A percentile compares a stretch with the other conserved stretches of the same genome.
phyloP scores from a whole-genome alignment of 2,797 vertebrate species.

The Sebastes umbrosus region DNA sequence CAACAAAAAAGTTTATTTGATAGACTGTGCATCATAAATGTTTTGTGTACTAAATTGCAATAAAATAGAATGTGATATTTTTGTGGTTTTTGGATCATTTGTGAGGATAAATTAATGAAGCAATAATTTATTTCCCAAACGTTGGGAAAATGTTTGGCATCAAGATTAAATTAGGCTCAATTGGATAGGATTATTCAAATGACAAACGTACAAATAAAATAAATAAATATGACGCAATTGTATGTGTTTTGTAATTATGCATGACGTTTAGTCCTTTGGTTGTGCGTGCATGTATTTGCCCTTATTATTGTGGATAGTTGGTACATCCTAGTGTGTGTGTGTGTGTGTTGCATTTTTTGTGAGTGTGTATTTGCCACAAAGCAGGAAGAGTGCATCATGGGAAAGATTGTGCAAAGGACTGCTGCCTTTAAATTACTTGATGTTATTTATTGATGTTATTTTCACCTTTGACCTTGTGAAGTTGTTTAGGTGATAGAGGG shows the following conservation, averaged over 20 bases:
- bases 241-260: background rate
- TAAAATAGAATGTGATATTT: slow-evolving; percentile 81
- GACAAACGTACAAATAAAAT: slow-evolving; percentile 21
- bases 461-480: background rate
- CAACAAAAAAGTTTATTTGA: slow-evolving; percentile 85
- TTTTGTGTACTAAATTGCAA: slow-evolving; percentile 98
- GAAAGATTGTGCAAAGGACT: background rate
- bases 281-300: background rate
- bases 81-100: slow-evolving; percentile 51
- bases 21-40: slow-evolving; percentile 94
- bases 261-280: background rate
- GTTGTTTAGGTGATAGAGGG: background rate
- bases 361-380: background rate
- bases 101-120: slow-evolving; percentile 2
- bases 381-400: slow-evolving; percentile 1
- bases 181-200: background rate
- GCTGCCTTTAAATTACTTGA: background rate
- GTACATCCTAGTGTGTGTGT: slow-evolving; percentile 9
- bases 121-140: slow-evolving; percentile 5
- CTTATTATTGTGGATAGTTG: background rate
- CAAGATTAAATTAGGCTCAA: background rate
- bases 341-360: background rate
- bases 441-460: background rate
- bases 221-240: background rate
- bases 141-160: background rate